Evolutionary conservation across 2,888 invertebrate species (phyloP).

Genomic region (Adela reaumurella): DNA sequence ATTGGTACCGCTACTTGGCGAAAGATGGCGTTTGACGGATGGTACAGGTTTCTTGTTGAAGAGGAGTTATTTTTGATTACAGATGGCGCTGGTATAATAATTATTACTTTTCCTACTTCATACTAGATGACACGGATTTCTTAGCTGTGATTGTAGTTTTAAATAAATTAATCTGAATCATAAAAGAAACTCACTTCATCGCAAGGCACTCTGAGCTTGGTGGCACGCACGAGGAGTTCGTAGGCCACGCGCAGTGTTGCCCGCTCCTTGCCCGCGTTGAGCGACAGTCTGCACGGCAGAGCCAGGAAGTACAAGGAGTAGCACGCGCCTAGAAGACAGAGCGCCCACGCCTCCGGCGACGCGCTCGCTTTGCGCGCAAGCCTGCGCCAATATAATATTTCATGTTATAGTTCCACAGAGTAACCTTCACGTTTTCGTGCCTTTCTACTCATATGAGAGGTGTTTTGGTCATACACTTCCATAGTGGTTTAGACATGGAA

Average conservation of each 20-base stretch:
- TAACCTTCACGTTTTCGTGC: too few species aligned
- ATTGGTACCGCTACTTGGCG: too few species aligned
- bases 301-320: conserved; percentile 96
- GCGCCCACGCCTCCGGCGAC: conserved; percentile 88
- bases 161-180: neutral
- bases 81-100: too few species aligned
- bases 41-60: too few species aligned
- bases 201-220: conserved; percentile 78
- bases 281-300: conserved; percentile 79
- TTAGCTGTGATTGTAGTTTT: neutral
- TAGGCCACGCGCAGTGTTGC: conserved; percentile 76
- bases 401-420: too few species aligned
- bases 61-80: too few species aligned
- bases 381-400: conserved; percentile 22
- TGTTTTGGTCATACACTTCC: too few species aligned
- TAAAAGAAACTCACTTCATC: conserved; percentile 71
- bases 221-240: conserved; percentile 83
- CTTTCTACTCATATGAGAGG: too few species aligned
- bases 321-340: conserved; percentile 82
- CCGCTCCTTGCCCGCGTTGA: conserved; percentile 70
- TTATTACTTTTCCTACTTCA: too few species aligned
- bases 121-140: neutral
- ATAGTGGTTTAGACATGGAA: too few species aligned
- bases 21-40: too few species aligned
- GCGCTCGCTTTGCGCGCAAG: conserved; percentile 56